A percentile compares a stretch with the other conserved stretches of the same genome.
phyloP scores from a whole-genome alignment of 1,140 invertebrate genomes.

The Trialeurodes vaporariorum region DNA sequence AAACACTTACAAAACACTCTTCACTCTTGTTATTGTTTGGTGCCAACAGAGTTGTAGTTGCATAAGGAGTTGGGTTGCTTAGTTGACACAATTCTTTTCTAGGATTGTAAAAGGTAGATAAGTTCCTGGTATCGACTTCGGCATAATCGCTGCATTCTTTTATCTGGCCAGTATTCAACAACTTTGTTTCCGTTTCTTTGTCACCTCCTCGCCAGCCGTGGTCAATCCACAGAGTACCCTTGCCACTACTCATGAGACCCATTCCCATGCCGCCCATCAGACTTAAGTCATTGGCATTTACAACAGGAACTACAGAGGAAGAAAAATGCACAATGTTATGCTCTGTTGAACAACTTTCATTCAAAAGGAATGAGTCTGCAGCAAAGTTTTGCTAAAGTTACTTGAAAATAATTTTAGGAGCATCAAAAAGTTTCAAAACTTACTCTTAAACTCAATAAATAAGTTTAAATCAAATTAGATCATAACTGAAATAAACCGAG shows the following conservation, averaged over 20 bases:
- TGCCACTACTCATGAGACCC: constrained; percentile 34
- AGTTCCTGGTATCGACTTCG: constrained; percentile 56
- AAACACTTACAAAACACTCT: constrained; percentile 35
- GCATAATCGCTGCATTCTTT: constrained; percentile 53
- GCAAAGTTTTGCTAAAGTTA: background rate
- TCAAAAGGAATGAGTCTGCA: background rate
- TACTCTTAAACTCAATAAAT: no score
- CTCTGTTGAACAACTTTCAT: no score
- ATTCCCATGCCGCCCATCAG: constrained; percentile 19
- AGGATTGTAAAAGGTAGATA: constrained; percentile 69
- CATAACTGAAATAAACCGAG: background rate
- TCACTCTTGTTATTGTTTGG: constrained; percentile 19
- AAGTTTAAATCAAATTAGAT: no score
- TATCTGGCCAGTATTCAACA: constrained; percentile 41
- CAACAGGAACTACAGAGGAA: constrained; percentile 21
- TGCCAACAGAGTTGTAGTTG: constrained; percentile 58
- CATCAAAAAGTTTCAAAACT: no score
- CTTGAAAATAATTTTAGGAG: no score
- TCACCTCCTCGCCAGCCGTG: constrained; percentile 56
- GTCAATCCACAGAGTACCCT: constrained; percentile 63
- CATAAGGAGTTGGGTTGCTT: constrained; percentile 66
- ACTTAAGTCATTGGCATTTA: constrained; percentile 23
- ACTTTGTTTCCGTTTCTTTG: constrained; percentile 45
- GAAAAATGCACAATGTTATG: no score
- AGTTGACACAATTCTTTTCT: constrained; percentile 36